Base-by-base conservation (phyloP, 2,113 vertebrate genomes). In the Cryptotis parvus region DNA sequence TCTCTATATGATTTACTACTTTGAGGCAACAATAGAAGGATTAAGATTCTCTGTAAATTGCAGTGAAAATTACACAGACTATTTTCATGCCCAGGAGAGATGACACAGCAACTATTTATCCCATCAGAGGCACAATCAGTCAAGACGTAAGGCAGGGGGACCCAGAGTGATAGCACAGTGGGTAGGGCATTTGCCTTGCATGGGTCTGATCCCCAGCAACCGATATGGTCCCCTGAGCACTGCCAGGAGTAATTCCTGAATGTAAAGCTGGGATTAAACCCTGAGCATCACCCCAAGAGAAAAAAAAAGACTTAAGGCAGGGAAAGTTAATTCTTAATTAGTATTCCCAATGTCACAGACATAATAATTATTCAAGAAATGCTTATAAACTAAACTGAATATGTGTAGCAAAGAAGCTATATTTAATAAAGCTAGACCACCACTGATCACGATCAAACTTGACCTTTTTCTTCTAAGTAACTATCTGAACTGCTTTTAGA, bases 41-140 rank as follows among this genome's bases (percentile, higher is more conserved):
- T 61, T 4, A 81, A 78, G 49, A 78, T 66, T 43, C 12, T 14
- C 93, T 87, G 2, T 79, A 93, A 79, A 10, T 26, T 82, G 24
- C 31, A 82, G 1, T 90, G 43, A 93, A 91, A 91, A 81, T 1
- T 24, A 58, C 3, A 37, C 35, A 92, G 77, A 91, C 55, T 81
- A 18, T 55, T 24, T 89, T 45, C 43, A 84, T 45, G 70, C 10
- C 55, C 33, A 63, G 0, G 72, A 9, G 37, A 95, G 61, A 88
- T 73, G 90, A 33, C 82, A 92, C 10, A 85, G 27, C 18, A 89
- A 80, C n/a, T 90, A 9, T 66, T 95, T 75, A 93, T 31, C 22
- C 87, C n/a, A 78, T 11, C 45, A 52, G 78, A 78, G 27, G 41
- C 68, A 2, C 27, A 78, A 79, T 72, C 33, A 81, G 31, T 43